Percentiles rank a stretch among this genome's conserved stretches.
phyloP scores from a whole-genome alignment of 1,140 invertebrate genomes.

The Ips typographus region DNA sequence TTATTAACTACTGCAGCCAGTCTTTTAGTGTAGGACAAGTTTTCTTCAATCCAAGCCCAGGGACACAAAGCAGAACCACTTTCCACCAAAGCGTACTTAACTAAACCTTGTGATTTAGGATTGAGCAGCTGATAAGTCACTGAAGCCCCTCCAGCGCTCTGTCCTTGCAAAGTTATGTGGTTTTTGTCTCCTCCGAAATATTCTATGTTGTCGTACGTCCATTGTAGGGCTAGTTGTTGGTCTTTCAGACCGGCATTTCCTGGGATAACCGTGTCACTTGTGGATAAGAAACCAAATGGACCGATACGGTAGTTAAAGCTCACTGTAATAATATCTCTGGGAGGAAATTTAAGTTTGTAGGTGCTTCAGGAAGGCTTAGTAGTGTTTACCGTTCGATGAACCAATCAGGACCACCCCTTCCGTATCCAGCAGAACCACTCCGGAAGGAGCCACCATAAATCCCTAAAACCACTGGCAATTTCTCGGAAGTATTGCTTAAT shows the following conservation, averaged over 20 bases:
- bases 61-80: constrained; percentile 31
- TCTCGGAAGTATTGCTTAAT: not conserved
- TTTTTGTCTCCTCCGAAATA: constrained; percentile 29
- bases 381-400: constrained; percentile 14
- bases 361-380: not conserved
- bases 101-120: constrained; percentile 11
- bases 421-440: constrained; percentile 32
- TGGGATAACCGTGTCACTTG: constrained; percentile 28
- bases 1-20: constrained; percentile 19
- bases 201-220: constrained; percentile 32
- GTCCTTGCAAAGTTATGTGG: constrained; percentile 29
- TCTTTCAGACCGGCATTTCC: constrained; percentile 37
- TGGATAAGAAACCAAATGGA: constrained; percentile 33
- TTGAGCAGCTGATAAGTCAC: constrained; percentile 34
- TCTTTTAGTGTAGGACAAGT: constrained; percentile 9
- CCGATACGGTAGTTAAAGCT: constrained; percentile 43
- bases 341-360: constrained; percentile 6
- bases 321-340: constrained; percentile 54
- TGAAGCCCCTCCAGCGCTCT: constrained; percentile 36
- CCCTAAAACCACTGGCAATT: constrained; percentile 27
- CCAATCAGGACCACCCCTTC: constrained; percentile 23
- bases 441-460: constrained; percentile 36
- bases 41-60: constrained; percentile 24
- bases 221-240: constrained; percentile 32
- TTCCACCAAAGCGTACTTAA: constrained; percentile 19